phyloP scores from a whole-genome alignment of 2,888 invertebrate species.

The Habroteleia sp. region DNA sequence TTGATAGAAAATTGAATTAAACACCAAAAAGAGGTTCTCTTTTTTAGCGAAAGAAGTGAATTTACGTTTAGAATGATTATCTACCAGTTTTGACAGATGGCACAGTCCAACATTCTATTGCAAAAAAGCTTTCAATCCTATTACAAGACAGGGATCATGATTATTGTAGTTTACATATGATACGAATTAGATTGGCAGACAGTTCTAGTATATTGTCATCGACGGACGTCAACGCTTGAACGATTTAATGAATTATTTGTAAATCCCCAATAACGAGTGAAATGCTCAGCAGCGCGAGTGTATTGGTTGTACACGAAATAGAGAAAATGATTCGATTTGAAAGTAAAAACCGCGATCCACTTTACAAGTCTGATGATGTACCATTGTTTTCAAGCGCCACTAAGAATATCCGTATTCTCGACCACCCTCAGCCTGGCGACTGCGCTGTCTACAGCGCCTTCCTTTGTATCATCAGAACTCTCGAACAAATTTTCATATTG shows the following conservation, averaged over 20 bases:
- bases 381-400: conserved; percentile 76
- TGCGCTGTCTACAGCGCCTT: conserved; percentile 65
- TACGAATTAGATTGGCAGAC: too few relatives aligned
- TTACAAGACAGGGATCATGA: too few relatives aligned
- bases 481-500: conserved; percentile 80
- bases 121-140: too few relatives aligned
- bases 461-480: conserved; percentile 80
- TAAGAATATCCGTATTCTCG: conserved; percentile 73
- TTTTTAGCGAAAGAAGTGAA: too few relatives aligned
- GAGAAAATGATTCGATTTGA: conserved; percentile 79
- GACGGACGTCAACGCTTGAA: conserved; percentile 15
- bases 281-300: conserved; percentile 71
- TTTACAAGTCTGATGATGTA: conserved; percentile 79
- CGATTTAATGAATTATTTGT: conserved; percentile 51
- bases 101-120: too few relatives aligned
- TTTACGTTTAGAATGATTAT: too few relatives aligned
- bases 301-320: conserved; percentile 78
- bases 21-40: too few relatives aligned
- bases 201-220: conserved; percentile 6
- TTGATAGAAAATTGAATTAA: too few relatives aligned
- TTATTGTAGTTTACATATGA: too few relatives aligned
- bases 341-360: conserved; percentile 78
- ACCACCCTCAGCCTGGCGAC: conserved; percentile 67
- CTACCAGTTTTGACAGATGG: too few relatives aligned
- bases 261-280: conserved; percentile 62